Evolutionary conservation across 2,888 invertebrate genomes (phyloP), one percentile per base, ranked within the genome.

Genomic region (Odontothrips loti): DNA sequence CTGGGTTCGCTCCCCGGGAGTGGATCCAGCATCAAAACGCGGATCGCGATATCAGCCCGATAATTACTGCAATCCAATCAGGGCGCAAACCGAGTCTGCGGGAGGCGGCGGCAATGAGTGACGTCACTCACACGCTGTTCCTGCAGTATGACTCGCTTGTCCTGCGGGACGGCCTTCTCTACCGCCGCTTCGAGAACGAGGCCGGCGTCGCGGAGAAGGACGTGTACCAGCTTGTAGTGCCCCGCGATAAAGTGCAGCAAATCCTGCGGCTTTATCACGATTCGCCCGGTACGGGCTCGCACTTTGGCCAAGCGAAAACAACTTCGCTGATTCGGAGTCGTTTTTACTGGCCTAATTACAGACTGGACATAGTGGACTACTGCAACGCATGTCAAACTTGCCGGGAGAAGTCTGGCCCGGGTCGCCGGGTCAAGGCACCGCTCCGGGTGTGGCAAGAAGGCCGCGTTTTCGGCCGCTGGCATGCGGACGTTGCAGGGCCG

Each of bases 81-180:
- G 27, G 27, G 23, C 9, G 23, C 11, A 75, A 75, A 27, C 68
- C 68, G 27, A 75, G 27, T 27, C 68, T 75, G 23, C 11, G 27
- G 68, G 23, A 75, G 68, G 68, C 68, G 12, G 27, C 23, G 68
- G 23, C n/a, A 12, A 75, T 75, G 68, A 75, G 68, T 27, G 68
- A 75, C 27, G 27, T 12, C 23, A 75, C 68, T 1, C 68, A 75
- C 27, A 27, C 27, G 4, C 27, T 75, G 27, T 75, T 75, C 68
- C 68, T 75, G 3, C 68, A 75, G 68, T 75, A 75, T 27, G 68
- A 75, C 68, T 75, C 68, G 68, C 68, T 58, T 15, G 58, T 58
- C 20, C 58, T 58, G 58, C 17, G n/a, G 58, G 68, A 23, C 68
- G 68, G 68, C 23, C 68, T 68, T 9, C 68, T 68, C n/a, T 68